These are phyloP conservation scores for Philotrypesis tridentata DNA, from an alignment of 1,140 invertebrate genomes.

Conservation along the genomic window DNA sequence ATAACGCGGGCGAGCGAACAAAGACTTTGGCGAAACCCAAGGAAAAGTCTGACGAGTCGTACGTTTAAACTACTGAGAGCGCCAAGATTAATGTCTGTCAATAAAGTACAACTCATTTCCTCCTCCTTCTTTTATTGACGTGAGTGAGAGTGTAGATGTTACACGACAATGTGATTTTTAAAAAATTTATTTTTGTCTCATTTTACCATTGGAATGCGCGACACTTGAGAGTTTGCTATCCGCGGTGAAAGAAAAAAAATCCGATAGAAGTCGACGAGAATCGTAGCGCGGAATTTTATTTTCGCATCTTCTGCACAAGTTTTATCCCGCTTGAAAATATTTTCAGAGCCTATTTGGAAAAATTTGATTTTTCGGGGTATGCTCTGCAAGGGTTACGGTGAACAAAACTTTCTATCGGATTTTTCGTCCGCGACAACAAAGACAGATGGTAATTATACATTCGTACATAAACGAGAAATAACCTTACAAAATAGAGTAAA, in stretches of 20 bases:
- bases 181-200: constrained; percentile 47
- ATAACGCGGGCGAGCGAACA: too few relatives aligned
- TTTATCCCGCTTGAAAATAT: too few relatives aligned
- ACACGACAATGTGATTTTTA: constrained; percentile 57
- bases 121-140: constrained; percentile 65
- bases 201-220: constrained; percentile 64
- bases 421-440: constrained; percentile 5
- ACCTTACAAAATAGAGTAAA: constrained; percentile 44
- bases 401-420: constrained; percentile 24
- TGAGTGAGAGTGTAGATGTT: constrained; percentile 61
- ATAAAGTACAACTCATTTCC: constrained; percentile 46
- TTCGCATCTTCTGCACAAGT: too few relatives aligned
- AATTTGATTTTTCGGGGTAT: not conserved
- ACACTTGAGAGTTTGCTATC: constrained; percentile 50
- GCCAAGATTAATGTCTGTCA: not conserved
- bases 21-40: too few relatives aligned
- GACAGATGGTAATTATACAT: constrained; percentile 37
- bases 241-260: constrained; percentile 16
- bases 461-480: constrained; percentile 30
- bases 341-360: not conserved
- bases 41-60: constrained; percentile 4
- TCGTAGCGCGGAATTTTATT: not conserved
- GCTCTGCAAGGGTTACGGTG: not conserved
- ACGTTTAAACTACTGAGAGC: constrained; percentile 3
- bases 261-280: constrained; percentile 17